A percentile compares a stretch with the other conserved stretches of the same genome.
Evolutionary conservation across 2,888 invertebrate species (phyloP).

Genomic region (Apamea monoglypha): DNA sequence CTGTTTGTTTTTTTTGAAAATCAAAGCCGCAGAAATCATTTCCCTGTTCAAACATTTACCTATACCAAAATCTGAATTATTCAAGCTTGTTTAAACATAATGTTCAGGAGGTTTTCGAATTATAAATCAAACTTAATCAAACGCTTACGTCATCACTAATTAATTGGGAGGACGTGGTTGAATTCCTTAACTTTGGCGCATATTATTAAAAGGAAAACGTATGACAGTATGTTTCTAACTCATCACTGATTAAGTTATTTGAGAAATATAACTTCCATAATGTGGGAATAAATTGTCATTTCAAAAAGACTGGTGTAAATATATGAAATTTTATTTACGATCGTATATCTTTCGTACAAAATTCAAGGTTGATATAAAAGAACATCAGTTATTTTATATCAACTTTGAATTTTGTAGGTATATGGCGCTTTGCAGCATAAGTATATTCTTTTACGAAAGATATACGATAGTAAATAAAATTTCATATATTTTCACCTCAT

Average conservation of each 20-base stretch:
- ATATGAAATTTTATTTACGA: not conserved
- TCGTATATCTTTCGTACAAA: not conserved
- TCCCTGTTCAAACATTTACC: not conserved
- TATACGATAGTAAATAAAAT: too few species aligned
- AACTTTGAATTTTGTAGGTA: too few species aligned
- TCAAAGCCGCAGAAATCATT: not conserved
- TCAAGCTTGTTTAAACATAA: constrained; percentile 19
- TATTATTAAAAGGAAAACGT: constrained; percentile 22
- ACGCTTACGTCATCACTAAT: constrained; percentile 40
- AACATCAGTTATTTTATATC: too few species aligned
- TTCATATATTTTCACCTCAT: too few species aligned
- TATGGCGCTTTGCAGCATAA: too few species aligned
- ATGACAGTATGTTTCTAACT: not conserved
- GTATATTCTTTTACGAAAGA: too few species aligned
- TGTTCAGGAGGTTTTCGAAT: constrained; percentile 9
- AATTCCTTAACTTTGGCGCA: constrained; percentile 30
- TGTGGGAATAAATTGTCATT: not conserved
- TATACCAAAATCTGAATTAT: not conserved
- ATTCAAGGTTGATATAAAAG: not conserved
- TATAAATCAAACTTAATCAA: constrained; percentile 31
- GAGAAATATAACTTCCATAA: not conserved
- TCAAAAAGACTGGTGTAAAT: not conserved
- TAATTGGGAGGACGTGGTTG: constrained; percentile 24
- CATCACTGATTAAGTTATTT: not conserved
- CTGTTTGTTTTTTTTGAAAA: not conserved